Evolutionary conservation across 2,113 vertebrate genomes (phyloP).

Genomic region (Cercocebus atys): DNA sequence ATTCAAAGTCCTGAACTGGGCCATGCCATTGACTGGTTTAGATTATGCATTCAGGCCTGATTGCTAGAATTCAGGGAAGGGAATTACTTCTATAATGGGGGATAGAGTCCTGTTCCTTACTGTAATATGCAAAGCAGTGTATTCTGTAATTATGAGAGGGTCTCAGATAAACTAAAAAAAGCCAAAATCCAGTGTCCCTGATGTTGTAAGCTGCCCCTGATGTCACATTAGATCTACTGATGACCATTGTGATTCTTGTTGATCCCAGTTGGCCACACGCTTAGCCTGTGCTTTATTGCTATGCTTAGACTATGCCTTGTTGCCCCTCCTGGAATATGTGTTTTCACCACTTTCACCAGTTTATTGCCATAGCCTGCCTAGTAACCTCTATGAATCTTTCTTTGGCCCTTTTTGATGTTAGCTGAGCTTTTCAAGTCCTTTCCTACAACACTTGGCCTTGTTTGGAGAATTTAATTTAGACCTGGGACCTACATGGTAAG

Average conservation of each 20-base stretch:
- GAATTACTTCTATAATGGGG: background rate
- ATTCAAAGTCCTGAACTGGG: background rate
- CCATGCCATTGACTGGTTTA: background rate
- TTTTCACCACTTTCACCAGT: background rate
- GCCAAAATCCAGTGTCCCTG: background rate
- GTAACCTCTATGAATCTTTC: background rate
- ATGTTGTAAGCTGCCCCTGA: background rate
- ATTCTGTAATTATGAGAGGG: background rate
- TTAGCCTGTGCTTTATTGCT: background rate
- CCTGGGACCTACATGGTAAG: background rate
- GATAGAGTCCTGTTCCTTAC: background rate
- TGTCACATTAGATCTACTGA: background rate
- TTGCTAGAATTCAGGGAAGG: background rate
- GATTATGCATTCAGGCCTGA: background rate
- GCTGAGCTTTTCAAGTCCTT: background rate
- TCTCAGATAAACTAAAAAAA: background rate
- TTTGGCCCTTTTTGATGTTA: background rate
- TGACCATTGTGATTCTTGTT: background rate
- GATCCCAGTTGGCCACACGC: background rate
- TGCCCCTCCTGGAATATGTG: background rate
- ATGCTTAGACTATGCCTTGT: background rate
- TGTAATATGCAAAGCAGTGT: background rate
- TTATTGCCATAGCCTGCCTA: background rate
- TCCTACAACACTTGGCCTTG: background rate
- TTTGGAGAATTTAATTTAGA: conserved; percentile 52